Evolutionary conservation across 2,888 invertebrate species (phyloP).

Genomic region (Drosophila antonietae): DNA sequence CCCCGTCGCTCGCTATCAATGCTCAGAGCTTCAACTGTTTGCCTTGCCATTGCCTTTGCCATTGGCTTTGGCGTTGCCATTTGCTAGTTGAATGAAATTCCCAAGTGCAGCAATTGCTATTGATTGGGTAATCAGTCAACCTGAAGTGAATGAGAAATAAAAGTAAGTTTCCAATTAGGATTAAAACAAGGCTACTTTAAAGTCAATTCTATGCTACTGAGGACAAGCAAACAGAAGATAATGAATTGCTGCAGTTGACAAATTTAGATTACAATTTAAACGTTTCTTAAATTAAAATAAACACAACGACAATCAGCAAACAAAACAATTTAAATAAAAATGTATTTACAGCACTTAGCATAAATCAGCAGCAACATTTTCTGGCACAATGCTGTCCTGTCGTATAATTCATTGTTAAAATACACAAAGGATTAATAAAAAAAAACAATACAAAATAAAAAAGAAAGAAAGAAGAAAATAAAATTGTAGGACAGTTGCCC

Average conservation of each 20-base stretch:
- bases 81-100: conserved; percentile 7
- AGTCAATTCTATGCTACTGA: not conserved
- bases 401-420: conserved; percentile 62
- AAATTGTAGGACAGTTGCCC: conserved; percentile 18
- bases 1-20: not conserved
- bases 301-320: conserved; percentile 1
- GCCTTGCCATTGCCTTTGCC: conserved; percentile 2
- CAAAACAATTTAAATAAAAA: not conserved
- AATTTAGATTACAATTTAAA: not conserved
- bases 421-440: conserved; percentile 75
- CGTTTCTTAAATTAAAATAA: conserved; percentile 9
- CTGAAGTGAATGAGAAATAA: conserved; percentile 1
- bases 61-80: not conserved
- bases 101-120: conserved; percentile 11
- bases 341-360: conserved; percentile 42
- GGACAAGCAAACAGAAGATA: not conserved
- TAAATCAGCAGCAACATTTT: conserved; percentile 55
- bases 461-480: conserved; percentile 13
- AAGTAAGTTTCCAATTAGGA: conserved; percentile 3
- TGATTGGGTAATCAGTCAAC: conserved; percentile 21
- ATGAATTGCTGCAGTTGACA: not conserved
- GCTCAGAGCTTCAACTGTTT: conserved; percentile 1
- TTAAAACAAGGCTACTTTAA: not conserved
- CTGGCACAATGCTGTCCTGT: conserved; percentile 44
- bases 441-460: conserved; percentile 34